phyloP scores from a whole-genome alignment of 2,113 vertebrate genomes.

The Rhadina sibilatrix region DNA sequence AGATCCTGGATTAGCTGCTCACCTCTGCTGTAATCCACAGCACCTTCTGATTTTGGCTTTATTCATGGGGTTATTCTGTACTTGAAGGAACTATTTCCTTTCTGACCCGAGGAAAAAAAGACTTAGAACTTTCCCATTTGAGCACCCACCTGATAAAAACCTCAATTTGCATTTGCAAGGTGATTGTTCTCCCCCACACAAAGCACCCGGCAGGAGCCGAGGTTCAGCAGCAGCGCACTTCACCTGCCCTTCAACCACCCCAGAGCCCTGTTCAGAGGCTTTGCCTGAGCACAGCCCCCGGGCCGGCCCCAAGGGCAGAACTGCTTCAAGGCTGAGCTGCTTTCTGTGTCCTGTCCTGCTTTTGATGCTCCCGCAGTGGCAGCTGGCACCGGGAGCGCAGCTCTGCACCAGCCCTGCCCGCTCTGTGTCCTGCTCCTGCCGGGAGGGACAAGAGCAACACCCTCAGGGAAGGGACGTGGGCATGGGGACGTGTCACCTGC shows the following conservation, averaged over 20 bases:
- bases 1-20: no score
- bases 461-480: background rate
- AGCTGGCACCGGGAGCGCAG: background rate
- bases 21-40: background rate
- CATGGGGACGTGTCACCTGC: rapidly evolving
- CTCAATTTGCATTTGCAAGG: background rate
- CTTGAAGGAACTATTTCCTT: background rate
- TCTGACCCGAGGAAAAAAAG: background rate
- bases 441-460: background rate
- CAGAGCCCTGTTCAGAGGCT: rapidly evolving
- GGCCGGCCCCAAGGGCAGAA: rapidly evolving
- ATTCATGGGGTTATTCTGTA: background rate
- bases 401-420: background rate
- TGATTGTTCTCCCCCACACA: background rate
- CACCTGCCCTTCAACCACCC: background rate
- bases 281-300: background rate
- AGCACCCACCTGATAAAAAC: background rate
- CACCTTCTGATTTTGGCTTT: background rate
- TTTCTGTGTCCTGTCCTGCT: background rate
- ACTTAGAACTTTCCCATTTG: background rate
- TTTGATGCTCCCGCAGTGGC: background rate
- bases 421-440: background rate
- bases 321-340: background rate
- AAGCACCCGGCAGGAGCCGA: rapidly evolving
- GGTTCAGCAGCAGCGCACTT: background rate